Conservation (phyloP, 2,888 invertebrate genomes). For the Eilema caniola region DNA sequence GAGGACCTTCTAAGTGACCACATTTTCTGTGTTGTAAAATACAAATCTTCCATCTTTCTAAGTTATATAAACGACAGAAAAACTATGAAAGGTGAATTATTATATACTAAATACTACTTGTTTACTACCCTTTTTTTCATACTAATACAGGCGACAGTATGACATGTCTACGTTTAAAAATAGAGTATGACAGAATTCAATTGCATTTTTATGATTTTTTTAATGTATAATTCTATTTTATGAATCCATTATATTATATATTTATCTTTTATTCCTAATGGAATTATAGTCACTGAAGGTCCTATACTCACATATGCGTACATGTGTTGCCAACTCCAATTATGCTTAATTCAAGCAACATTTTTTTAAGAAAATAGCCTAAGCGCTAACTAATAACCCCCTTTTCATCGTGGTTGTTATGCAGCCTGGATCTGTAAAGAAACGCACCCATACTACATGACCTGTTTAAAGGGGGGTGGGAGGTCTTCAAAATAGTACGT, state of each 20-base stretch:
- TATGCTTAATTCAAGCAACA: not conserved
- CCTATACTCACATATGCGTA: no score
- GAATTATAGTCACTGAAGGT: not conserved
- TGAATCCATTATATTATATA: no score
- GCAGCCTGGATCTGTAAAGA: no score
- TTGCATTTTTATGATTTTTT: not conserved
- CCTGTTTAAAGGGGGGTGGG: no score
- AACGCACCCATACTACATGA: no score
- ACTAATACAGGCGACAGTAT: not conserved
- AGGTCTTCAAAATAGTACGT: no score
- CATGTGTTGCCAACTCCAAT: not conserved
- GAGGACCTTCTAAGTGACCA: slow-evolving; percentile 15
- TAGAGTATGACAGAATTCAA: not conserved
- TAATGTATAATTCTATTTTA: not conserved
- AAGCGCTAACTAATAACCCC: not conserved
- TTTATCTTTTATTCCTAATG: not conserved
- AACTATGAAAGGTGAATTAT: no score
- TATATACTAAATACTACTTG: not conserved
- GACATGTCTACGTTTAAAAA: not conserved
- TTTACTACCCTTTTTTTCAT: not conserved
- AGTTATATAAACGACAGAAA: no score
- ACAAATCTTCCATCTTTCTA: not conserved
- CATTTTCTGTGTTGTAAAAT: not conserved
- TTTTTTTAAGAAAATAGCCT: not conserved
- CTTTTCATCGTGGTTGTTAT: not conserved